Evolutionary conservation across 92 coral and sea anemone species (phyloP).

Genomic region (Porites divaricata): DNA sequence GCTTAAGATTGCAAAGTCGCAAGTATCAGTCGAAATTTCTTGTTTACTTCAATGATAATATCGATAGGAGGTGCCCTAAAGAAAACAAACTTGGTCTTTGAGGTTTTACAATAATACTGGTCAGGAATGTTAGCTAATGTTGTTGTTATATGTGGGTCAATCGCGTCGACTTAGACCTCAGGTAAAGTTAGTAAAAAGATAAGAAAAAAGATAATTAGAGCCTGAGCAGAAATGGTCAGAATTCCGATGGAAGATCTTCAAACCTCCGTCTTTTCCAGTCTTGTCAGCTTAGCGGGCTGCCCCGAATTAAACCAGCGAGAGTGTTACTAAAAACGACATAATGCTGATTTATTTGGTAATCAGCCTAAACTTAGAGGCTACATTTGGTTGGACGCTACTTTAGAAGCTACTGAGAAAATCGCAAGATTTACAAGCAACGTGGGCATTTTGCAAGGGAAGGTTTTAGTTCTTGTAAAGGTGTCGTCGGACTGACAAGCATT

Average conservation of each 20-base stretch:
- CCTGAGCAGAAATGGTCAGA: too few relatives aligned
- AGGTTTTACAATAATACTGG: background rate
- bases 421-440: too few relatives aligned
- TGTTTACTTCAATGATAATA: conserved; percentile 33
- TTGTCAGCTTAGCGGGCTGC: background rate
- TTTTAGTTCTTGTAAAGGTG: background rate
- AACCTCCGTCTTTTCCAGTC: background rate
- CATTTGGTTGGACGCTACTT: too few relatives aligned
- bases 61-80: conserved; percentile 14
- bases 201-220: background rate
- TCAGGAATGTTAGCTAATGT: background rate
- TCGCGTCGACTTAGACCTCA: background rate
- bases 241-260: too few relatives aligned
- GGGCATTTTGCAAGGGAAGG: background rate
- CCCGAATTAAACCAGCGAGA: background rate
- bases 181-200: background rate
- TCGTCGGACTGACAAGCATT: background rate
- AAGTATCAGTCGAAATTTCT: background rate
- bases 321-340: background rate
- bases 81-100: conserved; percentile 18
- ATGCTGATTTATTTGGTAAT: too few relatives aligned
- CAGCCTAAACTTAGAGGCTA: too few relatives aligned
- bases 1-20: conserved; percentile 22
- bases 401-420: too few relatives aligned
- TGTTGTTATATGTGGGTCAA: background rate